Evolutionary conservation across 2,113 vertebrate species (phyloP), one percentile per base, ranked within the genome.

Genomic region (Melanostigma gelatinosum): DNA sequence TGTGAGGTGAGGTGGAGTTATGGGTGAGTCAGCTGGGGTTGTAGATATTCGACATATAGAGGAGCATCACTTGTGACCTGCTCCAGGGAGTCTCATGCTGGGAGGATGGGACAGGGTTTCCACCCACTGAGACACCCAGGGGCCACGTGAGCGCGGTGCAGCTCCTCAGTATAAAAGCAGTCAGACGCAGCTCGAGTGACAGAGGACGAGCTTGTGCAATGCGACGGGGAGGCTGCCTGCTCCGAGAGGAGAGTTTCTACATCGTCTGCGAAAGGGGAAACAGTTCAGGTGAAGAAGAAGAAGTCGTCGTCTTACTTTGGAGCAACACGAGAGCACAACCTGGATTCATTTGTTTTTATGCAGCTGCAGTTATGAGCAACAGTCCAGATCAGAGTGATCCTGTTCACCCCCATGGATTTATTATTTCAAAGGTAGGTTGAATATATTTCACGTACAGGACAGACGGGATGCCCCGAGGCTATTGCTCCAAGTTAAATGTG

Each of bases 91-190:
- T 18, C 1, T 54, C 60, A 34, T 46, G 60, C 63, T 11, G 16
- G 10, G 16, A 84, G 72, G 82, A 77, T 12, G 6, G 6, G 3
- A 7, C 55, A 15, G 24, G 65, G 29, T 16, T 68, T 61, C 29
- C n/a, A 36, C 27, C 32, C 20, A 42, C 40, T 55, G 88, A 84
- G 86, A 85, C 92, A 55, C 87, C 90, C 86, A 89, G 83, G 90
- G 92, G 91, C 38, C 2, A 24, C 3, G 62, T 3, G 58, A 52
- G 68, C 69, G 0, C 40, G 0, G 27, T 84, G 88, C 91, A 92
- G 86, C 58, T 52, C 70, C 6, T 15, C 18, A 6, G 46, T 88
- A 89, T 93, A 92, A 87, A 93, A 87, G 70, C 79, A 78, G 67
- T 40, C 52, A 18, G 71, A 27, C 0, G 0, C 66, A 27, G 61